Conservation (phyloP, 1,140 invertebrate genomes). For the Tribolium castaneum region DNA sequence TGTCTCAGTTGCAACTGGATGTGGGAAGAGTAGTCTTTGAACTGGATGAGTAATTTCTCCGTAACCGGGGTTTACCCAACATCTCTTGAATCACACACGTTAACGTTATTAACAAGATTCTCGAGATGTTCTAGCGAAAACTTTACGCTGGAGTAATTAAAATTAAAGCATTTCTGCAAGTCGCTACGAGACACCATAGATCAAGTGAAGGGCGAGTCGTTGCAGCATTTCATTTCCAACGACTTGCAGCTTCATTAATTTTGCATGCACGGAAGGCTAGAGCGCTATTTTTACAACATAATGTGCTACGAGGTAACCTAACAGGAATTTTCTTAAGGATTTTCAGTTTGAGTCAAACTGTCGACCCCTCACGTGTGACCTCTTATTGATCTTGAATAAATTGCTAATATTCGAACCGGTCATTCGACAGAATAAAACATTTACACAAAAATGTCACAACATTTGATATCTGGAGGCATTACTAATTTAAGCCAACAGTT, state of each 20-base stretch:
- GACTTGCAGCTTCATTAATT: slow-evolving; percentile 20
- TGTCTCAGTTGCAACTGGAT: too few relatives aligned
- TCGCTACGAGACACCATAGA: background rate
- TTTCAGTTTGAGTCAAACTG: background rate
- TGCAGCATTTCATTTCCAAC: slow-evolving; percentile 16
- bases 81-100: slow-evolving; percentile 13
- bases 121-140: slow-evolving; percentile 8
- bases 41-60: background rate
- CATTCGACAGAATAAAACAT: background rate
- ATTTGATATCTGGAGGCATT: background rate
- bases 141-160: slow-evolving; percentile 20
- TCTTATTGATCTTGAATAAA: background rate
- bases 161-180: slow-evolving; percentile 31
- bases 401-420: background rate
- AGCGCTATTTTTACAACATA: background rate
- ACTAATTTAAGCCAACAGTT: background rate
- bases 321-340: background rate
- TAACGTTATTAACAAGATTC: slow-evolving; percentile 22
- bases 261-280: background rate
- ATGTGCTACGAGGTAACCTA: background rate
- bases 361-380: background rate
- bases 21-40: background rate
- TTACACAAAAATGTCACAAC: background rate
- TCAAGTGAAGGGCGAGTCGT: background rate
- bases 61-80: background rate